These are phyloP conservation scores for Platyscapa corneri DNA, from an alignment of 1,140 invertebrate species.

Conservation along the genomic window DNA sequence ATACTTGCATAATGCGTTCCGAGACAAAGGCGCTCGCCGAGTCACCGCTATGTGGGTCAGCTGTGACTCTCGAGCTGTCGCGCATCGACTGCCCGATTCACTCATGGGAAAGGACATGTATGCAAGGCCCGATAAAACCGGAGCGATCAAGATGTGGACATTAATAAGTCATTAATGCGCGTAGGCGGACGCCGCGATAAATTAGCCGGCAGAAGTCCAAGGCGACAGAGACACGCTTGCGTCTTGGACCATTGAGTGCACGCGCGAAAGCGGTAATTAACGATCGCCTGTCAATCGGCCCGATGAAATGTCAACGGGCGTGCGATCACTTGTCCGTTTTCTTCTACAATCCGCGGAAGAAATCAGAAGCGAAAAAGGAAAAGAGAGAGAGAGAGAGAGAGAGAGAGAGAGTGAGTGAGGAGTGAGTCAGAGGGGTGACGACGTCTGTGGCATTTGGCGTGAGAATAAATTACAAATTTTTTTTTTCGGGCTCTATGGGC, in stretches of 20 bases:
- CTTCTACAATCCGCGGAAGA: neutral
- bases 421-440: conserved; percentile 4
- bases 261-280: conserved; percentile 31
- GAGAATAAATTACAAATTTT: conserved; percentile 44
- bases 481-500: neutral
- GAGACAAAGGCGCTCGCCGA: conserved; percentile 17
- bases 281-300: conserved; percentile 17
- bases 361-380: conserved; percentile 12
- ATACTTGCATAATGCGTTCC: neutral
- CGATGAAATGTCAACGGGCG: neutral
- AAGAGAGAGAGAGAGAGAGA: conserved; percentile 3
- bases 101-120: conserved; percentile 18
- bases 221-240: neutral
- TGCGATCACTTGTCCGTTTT: neutral
- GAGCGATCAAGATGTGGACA: neutral
- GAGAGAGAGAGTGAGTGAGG: neutral
- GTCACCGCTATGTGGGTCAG: conserved; percentile 28
- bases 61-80: neutral
- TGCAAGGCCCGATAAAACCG: neutral
- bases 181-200: conserved; percentile 35
- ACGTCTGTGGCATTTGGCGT: conserved; percentile 10
- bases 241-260: neutral
- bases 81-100: neutral
- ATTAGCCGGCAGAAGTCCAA: conserved; percentile 28
- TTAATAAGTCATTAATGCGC: conserved; percentile 48